Evolutionary conservation across 2,888 invertebrate species (phyloP).

Genomic region (Crocallis elinguaria): DNA sequence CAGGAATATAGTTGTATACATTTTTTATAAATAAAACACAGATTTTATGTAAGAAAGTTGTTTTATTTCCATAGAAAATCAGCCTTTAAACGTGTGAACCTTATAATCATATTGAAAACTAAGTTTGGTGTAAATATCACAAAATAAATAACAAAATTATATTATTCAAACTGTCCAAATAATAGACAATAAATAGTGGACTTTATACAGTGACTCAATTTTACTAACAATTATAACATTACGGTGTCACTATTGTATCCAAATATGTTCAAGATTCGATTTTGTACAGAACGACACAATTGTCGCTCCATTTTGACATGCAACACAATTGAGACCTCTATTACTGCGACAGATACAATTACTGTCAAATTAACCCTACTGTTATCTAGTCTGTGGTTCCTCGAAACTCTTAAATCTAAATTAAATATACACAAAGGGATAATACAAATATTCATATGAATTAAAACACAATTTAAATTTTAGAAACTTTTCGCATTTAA

Average conservation of each 20-base stretch:
- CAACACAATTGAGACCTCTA: no score
- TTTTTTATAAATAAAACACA: constrained; percentile 37
- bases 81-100: constrained; percentile 36
- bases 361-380: no score
- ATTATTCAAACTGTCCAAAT: neutral
- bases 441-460: constrained; percentile 31
- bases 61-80: constrained; percentile 43
- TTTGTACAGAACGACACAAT: no score
- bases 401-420: constrained; percentile 1
- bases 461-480: constrained; percentile 36
- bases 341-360: no score
- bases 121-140: constrained; percentile 4
- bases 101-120: neutral
- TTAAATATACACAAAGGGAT: constrained; percentile 30
- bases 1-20: constrained; percentile 5
- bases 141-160: constrained; percentile 2
- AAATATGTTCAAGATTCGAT: no score
- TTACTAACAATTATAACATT: no score
- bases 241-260: no score
- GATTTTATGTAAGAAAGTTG: constrained; percentile 11
- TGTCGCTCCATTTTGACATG: no score
- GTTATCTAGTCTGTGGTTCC: neutral
- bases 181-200: neutral
- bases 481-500: constrained; percentile 34
- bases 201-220: neutral